phyloP scores from a whole-genome alignment of 1,140 invertebrate genomes.

The Centruroides sculpturatus region DNA sequence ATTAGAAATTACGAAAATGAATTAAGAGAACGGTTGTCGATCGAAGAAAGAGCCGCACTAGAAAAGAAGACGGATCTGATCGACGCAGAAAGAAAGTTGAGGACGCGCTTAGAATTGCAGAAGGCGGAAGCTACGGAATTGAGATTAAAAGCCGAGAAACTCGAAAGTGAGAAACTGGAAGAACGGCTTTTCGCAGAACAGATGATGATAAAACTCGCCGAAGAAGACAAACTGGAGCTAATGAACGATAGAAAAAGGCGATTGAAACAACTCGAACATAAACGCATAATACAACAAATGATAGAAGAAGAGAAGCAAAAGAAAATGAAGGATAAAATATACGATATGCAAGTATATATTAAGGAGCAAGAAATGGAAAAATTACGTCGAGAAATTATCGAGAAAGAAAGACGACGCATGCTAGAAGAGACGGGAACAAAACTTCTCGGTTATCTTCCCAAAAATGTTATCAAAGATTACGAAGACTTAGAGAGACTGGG shows the following conservation, averaged over 20 bases:
- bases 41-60: not conserved
- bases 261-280: not conserved
- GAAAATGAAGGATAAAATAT: not conserved
- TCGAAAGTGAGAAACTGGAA: not conserved
- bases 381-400: not conserved
- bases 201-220: not conserved
- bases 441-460: not conserved
- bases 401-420: not conserved
- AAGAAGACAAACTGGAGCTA: not conserved
- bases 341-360: not conserved
- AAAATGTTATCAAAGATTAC: not conserved
- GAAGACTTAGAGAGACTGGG: not conserved
- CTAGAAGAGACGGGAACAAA: not conserved
- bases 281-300: not conserved
- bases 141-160: not conserved
- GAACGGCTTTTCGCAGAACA: not conserved
- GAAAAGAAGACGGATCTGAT: not conserved
- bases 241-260: not conserved
- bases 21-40: not conserved
- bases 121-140: not conserved
- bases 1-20: not conserved
- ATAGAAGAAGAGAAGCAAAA: not conserved
- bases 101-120: not conserved
- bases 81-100: not conserved
- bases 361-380: not conserved